Evolutionary conservation across 1,140 invertebrate genomes (phyloP).

Genomic region (Zeugodacus cucurbitae): DNA sequence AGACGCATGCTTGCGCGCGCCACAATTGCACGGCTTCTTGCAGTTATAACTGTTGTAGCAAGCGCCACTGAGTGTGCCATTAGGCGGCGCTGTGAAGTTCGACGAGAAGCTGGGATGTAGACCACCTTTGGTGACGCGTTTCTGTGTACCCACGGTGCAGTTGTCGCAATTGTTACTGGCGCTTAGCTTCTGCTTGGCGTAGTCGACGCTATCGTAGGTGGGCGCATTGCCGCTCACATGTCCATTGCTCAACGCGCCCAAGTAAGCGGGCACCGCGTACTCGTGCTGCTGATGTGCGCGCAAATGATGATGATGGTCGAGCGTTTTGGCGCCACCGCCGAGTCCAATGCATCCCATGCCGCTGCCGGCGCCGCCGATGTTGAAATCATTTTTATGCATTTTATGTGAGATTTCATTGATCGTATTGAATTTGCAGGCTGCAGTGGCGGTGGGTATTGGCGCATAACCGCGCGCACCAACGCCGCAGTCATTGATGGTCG

Average conservation of each 20-base stretch:
- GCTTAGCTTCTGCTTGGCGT: conserved; percentile 51
- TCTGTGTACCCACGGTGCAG: conserved; percentile 19
- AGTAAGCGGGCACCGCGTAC: conserved; percentile 62
- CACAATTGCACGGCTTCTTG: conserved; percentile 60
- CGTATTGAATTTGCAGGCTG: conserved; percentile 61
- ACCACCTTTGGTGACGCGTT: conserved; percentile 59
- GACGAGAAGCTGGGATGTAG: conserved; percentile 73
- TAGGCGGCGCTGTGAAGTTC: conserved; percentile 71
- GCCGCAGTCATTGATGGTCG: conserved; percentile 61
- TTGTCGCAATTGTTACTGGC: conserved; percentile 38
- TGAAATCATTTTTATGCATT: conserved; percentile 52
- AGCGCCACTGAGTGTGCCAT: conserved; percentile 67
- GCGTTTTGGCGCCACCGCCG: not conserved
- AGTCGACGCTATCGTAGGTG: conserved; percentile 59
- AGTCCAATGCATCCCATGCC: conserved; percentile 42
- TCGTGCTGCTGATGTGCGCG: conserved; percentile 54
- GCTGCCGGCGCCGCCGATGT: conserved; percentile 55
- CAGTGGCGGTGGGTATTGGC: conserved; percentile 58
- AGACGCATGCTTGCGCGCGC: conserved; percentile 53
- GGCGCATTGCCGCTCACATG: conserved; percentile 44
- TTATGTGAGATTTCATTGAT: conserved; percentile 59
- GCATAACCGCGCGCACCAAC: conserved; percentile 53
- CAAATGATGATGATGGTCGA: conserved; percentile 38
- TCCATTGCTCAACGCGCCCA: conserved; percentile 44
- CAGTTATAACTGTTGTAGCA: conserved; percentile 67